A percentile compares a stretch with the other conserved stretches of the same genome.
phyloP scores from a whole-genome alignment of 2,113 vertebrate genomes.

The Noctilio leporinus region DNA sequence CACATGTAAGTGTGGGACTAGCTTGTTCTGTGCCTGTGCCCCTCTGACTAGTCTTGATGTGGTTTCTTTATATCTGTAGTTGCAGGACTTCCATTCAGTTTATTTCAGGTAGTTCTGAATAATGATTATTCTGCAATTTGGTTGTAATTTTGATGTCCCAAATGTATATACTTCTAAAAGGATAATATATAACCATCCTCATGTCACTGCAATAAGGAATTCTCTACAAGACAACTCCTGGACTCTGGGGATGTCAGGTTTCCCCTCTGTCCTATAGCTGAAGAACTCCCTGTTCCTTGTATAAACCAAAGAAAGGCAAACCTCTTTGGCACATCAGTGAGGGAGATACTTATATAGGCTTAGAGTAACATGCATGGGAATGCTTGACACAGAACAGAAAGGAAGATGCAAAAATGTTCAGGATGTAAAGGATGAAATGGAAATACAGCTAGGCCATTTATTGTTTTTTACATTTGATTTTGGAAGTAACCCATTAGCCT shows the following conservation, averaged over 20 bases:
- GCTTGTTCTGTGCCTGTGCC: neutral
- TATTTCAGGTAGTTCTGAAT: neutral
- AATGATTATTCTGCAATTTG: neutral
- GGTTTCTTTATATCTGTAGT: neutral
- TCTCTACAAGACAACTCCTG: neutral
- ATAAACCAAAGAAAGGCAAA: neutral
- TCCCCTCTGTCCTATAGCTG: neutral
- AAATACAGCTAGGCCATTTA: neutral
- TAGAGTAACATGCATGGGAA: neutral
- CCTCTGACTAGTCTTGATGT: neutral
- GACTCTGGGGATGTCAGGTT: neutral
- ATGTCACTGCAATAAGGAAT: neutral
- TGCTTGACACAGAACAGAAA: neutral
- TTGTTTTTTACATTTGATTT: neutral
- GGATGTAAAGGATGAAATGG: neutral
- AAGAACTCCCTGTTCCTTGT: neutral
- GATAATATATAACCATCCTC: neutral
- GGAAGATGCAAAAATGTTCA: neutral
- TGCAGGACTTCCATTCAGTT: neutral
- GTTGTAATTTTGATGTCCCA: neutral
- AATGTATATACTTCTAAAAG: neutral
- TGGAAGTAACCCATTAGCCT: neutral
- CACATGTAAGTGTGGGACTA: neutral
- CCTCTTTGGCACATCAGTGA: neutral
- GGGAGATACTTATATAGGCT: neutral